These are phyloP conservation scores for Laupala kohalensis DNA, from an alignment of 1,140 invertebrate species.

Conservation along the genomic window DNA sequence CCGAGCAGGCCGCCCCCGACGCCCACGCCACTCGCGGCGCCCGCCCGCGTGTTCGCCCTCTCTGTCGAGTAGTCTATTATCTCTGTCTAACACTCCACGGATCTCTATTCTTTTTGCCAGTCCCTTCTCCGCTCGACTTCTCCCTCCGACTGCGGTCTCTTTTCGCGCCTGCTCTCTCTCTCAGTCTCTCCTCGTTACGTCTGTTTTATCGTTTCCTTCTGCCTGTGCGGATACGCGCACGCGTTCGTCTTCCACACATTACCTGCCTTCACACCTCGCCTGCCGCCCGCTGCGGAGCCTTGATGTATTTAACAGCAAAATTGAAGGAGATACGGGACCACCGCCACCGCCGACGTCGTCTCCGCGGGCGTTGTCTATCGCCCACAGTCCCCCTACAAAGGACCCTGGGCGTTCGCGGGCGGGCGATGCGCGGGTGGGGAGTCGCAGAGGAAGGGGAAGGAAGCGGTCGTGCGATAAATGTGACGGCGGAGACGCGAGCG, in stretches of 20 bases:
- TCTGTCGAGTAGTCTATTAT: background rate
- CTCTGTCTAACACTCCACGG: background rate
- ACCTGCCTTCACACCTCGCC: background rate
- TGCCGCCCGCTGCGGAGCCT: background rate
- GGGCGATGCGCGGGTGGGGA: too few relatives aligned
- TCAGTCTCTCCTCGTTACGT: background rate
- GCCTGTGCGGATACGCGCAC: background rate
- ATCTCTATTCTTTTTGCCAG: background rate
- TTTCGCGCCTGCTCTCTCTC: background rate
- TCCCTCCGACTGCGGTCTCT: too few relatives aligned
- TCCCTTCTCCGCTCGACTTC: background rate
- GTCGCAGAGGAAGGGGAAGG: too few relatives aligned
- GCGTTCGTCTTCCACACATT: background rate
- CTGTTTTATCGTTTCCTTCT: background rate
- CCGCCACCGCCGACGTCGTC: too few relatives aligned
- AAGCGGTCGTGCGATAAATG: too few relatives aligned
- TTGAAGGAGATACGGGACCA: background rate
- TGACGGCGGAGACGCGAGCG: too few relatives aligned
- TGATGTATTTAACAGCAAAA: background rate
- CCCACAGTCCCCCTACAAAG: too few relatives aligned
- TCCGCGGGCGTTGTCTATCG: too few relatives aligned
- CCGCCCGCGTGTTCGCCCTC: background rate
- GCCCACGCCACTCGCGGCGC: too few relatives aligned
- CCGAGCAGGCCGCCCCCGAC: too few relatives aligned
- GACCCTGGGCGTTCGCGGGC: too few relatives aligned